These are phyloP conservation scores for Lasioglossum villosulum DNA, from an alignment of 2,888 invertebrate genomes.

Conservation along the genomic window DNA sequence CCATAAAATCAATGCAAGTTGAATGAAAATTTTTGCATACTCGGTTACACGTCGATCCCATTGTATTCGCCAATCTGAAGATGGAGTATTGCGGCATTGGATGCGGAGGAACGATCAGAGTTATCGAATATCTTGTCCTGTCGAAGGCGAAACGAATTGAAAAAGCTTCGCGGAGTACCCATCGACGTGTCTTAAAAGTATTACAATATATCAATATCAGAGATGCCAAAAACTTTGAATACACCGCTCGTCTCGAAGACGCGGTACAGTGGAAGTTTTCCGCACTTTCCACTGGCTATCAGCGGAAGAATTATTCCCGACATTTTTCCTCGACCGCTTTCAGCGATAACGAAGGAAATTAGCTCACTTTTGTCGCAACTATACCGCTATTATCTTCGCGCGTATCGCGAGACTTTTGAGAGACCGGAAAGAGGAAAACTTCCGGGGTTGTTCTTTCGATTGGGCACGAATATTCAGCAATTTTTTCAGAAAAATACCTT, in stretches of 20 bases:
- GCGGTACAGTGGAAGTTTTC: constrained; percentile 64
- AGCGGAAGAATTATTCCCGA: constrained; percentile 57
- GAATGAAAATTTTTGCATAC: neutral
- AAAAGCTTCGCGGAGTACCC: constrained; percentile 57
- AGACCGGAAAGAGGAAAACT: neutral
- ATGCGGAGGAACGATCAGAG: constrained; percentile 35
- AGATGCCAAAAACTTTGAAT: constrained; percentile 76
- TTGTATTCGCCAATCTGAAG: neutral
- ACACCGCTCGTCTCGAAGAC: constrained; percentile 59
- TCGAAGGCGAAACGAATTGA: constrained; percentile 53
- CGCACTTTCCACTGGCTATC: constrained; percentile 54
- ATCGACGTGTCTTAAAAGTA: constrained; percentile 73
- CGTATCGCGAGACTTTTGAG: neutral
- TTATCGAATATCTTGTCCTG: constrained; percentile 64
- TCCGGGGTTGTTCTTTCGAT: neutral
- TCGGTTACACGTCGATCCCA: neutral
- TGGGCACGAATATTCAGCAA: neutral
- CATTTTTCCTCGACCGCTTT: constrained; percentile 53
- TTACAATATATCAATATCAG: constrained; percentile 76
- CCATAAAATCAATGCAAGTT: neutral
- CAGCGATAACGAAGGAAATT: constrained; percentile 61
- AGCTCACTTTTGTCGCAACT: constrained; percentile 47
- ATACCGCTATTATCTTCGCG: constrained; percentile 20
- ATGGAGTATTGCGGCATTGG: neutral
- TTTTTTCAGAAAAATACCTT: no score